Evolutionary conservation across 2,113 vertebrate species (phyloP).

Genomic region (Caretta caretta): DNA sequence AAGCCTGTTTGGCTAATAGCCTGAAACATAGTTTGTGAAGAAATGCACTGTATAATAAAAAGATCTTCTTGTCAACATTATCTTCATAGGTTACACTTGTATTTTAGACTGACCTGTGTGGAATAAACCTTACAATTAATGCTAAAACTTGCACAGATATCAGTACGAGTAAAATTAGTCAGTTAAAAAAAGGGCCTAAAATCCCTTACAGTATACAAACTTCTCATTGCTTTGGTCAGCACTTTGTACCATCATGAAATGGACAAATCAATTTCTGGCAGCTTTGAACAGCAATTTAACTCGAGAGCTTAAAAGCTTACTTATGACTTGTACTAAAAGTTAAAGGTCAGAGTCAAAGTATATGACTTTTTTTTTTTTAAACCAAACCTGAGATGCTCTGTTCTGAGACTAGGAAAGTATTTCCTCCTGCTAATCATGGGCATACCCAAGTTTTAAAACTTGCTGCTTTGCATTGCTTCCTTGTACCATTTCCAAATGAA

Average conservation of each 20-base stretch:
- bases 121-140: not conserved
- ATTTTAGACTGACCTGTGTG: not conserved
- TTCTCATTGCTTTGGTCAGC: not conserved
- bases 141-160: not conserved
- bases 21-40: not conserved
- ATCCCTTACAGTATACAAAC: rapidly evolving
- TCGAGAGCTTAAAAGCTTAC: not conserved
- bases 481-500: constrained; percentile 25
- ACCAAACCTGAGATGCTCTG: not conserved
- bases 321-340: constrained; percentile 35
- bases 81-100: not conserved
- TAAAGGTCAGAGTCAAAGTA: not conserved
- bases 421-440: not conserved
- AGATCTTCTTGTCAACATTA: not conserved
- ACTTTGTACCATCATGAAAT: constrained; percentile 4
- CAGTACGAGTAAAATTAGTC: not conserved
- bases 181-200: not conserved
- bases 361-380: not conserved
- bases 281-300: constrained; percentile 2
- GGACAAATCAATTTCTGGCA: constrained; percentile 35
- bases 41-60: not conserved
- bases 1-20: not conserved
- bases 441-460: not conserved
- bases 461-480: constrained; percentile 34
- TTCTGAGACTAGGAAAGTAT: constrained; percentile 5